phyloP scores from a whole-genome alignment of 2,888 invertebrate species.

The Eupithecia vulgata region DNA sequence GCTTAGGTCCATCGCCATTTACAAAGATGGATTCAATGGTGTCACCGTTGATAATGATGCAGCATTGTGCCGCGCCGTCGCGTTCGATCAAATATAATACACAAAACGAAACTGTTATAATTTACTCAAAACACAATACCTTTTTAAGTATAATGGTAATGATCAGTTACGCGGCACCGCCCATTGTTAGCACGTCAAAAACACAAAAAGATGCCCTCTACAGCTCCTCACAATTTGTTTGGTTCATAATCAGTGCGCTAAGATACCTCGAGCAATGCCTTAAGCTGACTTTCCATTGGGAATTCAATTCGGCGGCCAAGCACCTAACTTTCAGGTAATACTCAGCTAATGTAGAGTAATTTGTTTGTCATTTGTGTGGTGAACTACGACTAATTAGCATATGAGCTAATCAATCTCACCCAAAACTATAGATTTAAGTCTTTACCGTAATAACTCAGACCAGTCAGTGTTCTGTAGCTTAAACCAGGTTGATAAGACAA shows the following conservation, averaged over 20 bases:
- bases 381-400: neutral
- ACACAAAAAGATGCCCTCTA: slow-evolving; percentile 74
- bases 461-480: neutral
- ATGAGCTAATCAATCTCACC: neutral
- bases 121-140: slow-evolving; percentile 84
- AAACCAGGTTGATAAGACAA: neutral
- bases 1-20: slow-evolving; percentile 62
- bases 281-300: slow-evolving; percentile 47
- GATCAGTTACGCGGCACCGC: slow-evolving; percentile 77
- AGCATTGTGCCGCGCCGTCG: slow-evolving; percentile 66
- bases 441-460: neutral
- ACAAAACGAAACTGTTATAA: slow-evolving; percentile 79
- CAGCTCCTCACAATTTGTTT: slow-evolving; percentile 72
- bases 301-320: neutral
- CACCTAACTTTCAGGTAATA: neutral
- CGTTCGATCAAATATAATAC: slow-evolving; percentile 72
- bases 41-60: slow-evolving; percentile 80
- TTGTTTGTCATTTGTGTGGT: neutral
- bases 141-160: slow-evolving; percentile 81
- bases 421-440: neutral
- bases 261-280: slow-evolving; percentile 61
- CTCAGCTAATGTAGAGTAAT: neutral
- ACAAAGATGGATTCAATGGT: slow-evolving; percentile 67
- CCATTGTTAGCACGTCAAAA: slow-evolving; percentile 81
- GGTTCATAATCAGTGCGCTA: slow-evolving; percentile 73